Evolutionary conservation across 2,797 vertebrate species (phyloP), one percentile per base, ranked within the genome.

Genomic region (Cichlasoma orientale): DNA sequence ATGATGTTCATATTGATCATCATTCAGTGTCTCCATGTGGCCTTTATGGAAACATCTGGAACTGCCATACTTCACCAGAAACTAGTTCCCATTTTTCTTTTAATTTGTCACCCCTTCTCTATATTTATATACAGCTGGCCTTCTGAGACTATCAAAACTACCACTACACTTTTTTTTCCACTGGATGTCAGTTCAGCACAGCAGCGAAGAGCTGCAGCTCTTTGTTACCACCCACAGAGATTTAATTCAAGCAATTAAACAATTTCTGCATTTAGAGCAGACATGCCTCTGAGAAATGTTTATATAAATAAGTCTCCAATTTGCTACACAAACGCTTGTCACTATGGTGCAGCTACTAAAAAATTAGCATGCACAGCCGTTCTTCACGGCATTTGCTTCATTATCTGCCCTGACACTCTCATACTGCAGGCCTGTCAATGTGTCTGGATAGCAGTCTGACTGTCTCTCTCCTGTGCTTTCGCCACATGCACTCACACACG

Each of bases 331-430:
- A 74, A 63, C 25, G 12, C 19, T 3, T 25, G 33, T 57, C 57
- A 63, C 56, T 36, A 44, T 74, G 36, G 36, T 31, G 23, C 54
- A 25, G 31, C 56, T 63, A 36, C 27, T 68, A 4, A 74, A 61
- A 63, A 59, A 89, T 86, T 69, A 76, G 71, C 72, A 78, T 83
- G 69, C 80, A 61, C 23, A 75, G 44, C 66, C 4, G 1, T 78
- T 68, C 73, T 76, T 63, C 5, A 25, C 8, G 9, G 18, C 53
- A 68, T 61, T 77, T 80, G 70, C 72, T 74, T 83, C 69, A 88
- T 91, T 82, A 75, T 86, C 58, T 79, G 77, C 63, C 36, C 74
- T 82, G 58, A 83, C 81, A 80, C 44, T 25, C 58, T 78, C 36
- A 72, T 50, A 70, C 71, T 50, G 74, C 55, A 14, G 36, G n/a